phyloP scores from a whole-genome alignment of 2,888 invertebrate genomes.

The Diaperis boleti region DNA sequence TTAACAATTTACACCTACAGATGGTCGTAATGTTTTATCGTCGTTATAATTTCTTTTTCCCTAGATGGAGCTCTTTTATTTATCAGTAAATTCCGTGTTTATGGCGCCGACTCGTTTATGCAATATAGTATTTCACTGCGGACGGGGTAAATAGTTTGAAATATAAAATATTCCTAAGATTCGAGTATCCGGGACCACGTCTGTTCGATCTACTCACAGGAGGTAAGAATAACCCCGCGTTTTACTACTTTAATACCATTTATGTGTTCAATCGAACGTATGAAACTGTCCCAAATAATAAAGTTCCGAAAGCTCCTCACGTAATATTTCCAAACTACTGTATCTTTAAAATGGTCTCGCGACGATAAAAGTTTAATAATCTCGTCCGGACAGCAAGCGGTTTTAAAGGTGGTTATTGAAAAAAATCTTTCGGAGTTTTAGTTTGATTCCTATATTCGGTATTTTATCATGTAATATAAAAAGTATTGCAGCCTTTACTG shows the following conservation, averaged over 20 bases:
- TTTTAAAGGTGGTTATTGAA: too few species aligned
- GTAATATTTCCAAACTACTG: not conserved
- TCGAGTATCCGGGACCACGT: too few species aligned
- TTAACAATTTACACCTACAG: conserved; percentile 26
- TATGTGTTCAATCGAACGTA: conserved; percentile 5
- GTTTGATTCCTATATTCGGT: too few species aligned
- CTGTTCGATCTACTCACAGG: too few species aligned
- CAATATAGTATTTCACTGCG: not conserved
- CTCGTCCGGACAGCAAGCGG: too few species aligned
- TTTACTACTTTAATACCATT: conserved; percentile 7
- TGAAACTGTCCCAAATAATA: conserved; percentile 11
- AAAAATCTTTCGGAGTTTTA: too few species aligned
- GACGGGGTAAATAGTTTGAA: not conserved
- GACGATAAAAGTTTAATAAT: conserved; percentile 4
- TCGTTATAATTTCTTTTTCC: conserved; percentile 26
- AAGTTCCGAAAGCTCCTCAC: not conserved
- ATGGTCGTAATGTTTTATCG: conserved; percentile 20
- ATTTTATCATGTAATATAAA: too few species aligned
- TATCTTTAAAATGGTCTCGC: not conserved
- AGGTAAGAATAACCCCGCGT: too few species aligned
- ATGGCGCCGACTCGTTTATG: not conserved
- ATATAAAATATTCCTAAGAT: too few species aligned
- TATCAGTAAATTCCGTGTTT: not conserved
- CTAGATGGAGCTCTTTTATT: conserved; percentile 21
- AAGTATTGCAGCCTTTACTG: too few species aligned